These are phyloP conservation scores for Drosophila pruinosa DNA, from an alignment of 1,140 invertebrate species.

Conservation along the genomic window DNA sequence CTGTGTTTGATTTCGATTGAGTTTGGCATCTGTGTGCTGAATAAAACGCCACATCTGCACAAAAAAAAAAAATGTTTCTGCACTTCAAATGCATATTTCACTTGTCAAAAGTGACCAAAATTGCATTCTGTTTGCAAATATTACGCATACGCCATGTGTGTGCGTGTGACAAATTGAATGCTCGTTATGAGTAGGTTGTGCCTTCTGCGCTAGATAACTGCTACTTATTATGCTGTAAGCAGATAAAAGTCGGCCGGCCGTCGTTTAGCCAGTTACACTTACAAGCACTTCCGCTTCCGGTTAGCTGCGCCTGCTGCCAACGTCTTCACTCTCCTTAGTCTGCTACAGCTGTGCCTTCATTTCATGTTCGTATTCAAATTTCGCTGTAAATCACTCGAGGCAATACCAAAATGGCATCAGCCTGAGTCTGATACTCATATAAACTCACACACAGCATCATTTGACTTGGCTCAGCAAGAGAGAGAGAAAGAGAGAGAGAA, in stretches of 20 bases:
- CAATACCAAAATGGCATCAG: conserved; percentile 30
- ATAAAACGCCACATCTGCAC: background rate
- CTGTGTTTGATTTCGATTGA: background rate
- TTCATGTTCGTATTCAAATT: conserved; percentile 33
- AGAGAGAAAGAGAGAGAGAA: background rate
- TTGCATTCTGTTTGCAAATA: background rate
- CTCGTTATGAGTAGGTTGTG: conserved; percentile 4
- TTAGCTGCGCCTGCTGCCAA: conserved; percentile 3
- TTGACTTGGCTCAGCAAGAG: conserved; percentile 14
- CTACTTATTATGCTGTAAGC: conserved; percentile 14
- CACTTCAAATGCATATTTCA: background rate
- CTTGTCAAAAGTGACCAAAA: background rate
- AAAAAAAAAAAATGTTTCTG: background rate
- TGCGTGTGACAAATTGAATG: conserved; percentile 6
- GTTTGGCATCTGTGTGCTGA: background rate
- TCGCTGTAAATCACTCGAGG: conserved; percentile 38
- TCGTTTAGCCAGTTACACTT: conserved; percentile 11
- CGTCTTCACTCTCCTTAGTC: background rate
- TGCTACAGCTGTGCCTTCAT: conserved; percentile 7
- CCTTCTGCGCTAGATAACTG: background rate
- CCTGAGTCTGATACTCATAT: conserved; percentile 5
- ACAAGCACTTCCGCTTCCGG: conserved; percentile 35
- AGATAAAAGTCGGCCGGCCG: background rate
- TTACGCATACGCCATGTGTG: conserved; percentile 9
- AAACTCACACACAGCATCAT: background rate